These are phyloP conservation scores for Apostichopus californicus DNA, from an alignment of 35 echinoderm and acorn worm genomes.

Conservation along the genomic window DNA sequence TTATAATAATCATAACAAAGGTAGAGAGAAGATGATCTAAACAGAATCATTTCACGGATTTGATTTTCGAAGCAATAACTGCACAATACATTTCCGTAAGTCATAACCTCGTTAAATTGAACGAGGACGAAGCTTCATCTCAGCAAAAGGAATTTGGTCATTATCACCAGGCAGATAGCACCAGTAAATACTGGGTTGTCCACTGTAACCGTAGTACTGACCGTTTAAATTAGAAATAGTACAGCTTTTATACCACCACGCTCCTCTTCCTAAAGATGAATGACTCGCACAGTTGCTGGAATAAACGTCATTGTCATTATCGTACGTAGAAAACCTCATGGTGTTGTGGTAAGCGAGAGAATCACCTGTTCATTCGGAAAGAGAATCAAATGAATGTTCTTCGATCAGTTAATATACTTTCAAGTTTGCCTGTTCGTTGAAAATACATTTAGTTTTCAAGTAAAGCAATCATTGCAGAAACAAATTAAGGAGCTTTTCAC, in stretches of 20 bases:
- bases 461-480: no score
- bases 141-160: conserved; percentile 28
- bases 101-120: no score
- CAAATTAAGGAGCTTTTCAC: no score
- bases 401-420: no score
- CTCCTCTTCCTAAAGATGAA: neutral
- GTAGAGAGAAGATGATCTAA: no score
- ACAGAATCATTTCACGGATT: no score
- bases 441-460: no score
- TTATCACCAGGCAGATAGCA: neutral
- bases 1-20: no score
- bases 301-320: neutral
- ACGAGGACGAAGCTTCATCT: conserved; percentile 17
- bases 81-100: no score
- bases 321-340: conserved; percentile 18
- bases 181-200: neutral
- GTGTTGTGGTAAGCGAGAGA: conserved; percentile 12
- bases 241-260: conserved; percentile 53
- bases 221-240: conserved; percentile 36
- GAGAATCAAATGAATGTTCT: no score
- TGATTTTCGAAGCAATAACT: no score
- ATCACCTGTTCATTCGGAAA: conserved; percentile 24
- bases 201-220: conserved; percentile 1
- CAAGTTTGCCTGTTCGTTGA: no score
- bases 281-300: conserved; percentile 9